phyloP scores from a whole-genome alignment of 1,140 invertebrate genomes.

The Trachelipus rathkii region DNA sequence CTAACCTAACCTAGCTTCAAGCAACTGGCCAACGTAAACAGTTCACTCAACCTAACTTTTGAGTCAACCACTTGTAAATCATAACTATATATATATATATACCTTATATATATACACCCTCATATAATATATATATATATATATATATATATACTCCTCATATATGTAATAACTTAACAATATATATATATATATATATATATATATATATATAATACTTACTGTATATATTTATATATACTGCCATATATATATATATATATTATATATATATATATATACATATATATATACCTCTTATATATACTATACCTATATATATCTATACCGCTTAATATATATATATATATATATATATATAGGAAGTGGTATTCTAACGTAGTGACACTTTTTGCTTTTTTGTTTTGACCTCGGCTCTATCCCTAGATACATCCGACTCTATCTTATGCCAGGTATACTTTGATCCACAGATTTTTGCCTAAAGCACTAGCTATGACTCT shows the following conservation, averaged over 20 bases:
- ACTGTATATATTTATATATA: neutral
- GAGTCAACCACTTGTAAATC: neutral
- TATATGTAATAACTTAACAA: too few relatives aligned
- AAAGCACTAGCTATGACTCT: conserved; percentile 76
- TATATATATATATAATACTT: conserved; percentile 4
- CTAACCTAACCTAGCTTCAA: neutral
- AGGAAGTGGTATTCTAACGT: conserved; percentile 75
- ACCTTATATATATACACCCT: conserved; percentile 49
- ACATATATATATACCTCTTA: conserved; percentile 17
- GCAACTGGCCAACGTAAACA: neutral
- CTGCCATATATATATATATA: neutral
- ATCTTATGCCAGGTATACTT: conserved; percentile 61
- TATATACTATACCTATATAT: conserved; percentile 6
- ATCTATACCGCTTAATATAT: too few relatives aligned
- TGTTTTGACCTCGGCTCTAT: conserved; percentile 69
- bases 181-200: conserved; percentile 24
- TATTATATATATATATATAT: conserved; percentile 24
- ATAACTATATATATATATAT: neutral
- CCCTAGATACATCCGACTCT: conserved; percentile 70
- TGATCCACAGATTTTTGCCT: conserved; percentile 67
- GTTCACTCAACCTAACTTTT: neutral
- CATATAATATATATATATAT: neutral
- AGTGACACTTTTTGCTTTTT: conserved; percentile 65
- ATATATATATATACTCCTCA: conserved; percentile 17
- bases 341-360: conserved; percentile 48